Conservation (phyloP, 2,888 invertebrate species). For the Drosophila peninsularis region DNA sequence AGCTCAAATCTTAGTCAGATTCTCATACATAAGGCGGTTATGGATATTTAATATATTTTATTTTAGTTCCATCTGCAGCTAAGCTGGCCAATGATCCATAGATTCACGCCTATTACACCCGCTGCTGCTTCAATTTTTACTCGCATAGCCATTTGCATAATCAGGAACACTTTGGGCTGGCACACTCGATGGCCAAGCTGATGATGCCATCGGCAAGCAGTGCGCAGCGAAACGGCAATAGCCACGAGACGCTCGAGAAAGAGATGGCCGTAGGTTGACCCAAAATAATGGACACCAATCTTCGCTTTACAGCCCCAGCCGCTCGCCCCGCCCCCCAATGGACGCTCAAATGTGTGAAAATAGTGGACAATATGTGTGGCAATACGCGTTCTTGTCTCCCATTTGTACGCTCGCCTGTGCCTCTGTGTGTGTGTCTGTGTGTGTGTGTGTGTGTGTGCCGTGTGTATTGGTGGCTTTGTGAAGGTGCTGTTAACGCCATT, state of each 20-base stretch:
- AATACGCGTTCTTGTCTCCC: constrained; percentile 62
- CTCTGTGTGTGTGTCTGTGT: constrained; percentile 18
- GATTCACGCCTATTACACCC: no score
- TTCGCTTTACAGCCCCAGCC: constrained; percentile 35
- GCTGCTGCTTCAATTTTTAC: constrained; percentile 40
- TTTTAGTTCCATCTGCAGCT: no score
- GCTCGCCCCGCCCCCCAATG: constrained; percentile 29
- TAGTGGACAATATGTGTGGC: constrained; percentile 76
- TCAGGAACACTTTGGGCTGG: constrained; percentile 50
- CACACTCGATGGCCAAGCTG: constrained; percentile 53
- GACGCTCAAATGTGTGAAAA: constrained; percentile 72
- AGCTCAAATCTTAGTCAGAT: no score
- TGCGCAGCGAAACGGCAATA: constrained; percentile 39
- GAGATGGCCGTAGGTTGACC: constrained; percentile 62
- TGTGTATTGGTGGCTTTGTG: constrained; percentile 36
- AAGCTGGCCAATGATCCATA: background rate
- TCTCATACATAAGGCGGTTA: background rate
- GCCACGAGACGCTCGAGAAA: constrained; percentile 21
- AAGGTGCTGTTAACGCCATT: constrained; percentile 72
- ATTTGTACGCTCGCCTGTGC: constrained; percentile 35
- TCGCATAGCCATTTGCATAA: constrained; percentile 52
- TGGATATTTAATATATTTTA: no score
- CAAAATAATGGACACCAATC: constrained; percentile 69
- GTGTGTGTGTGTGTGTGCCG: background rate
- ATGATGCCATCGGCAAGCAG: constrained; percentile 51